A percentile compares a stretch with the other conserved stretches of the same genome.
Conservation (phyloP, 2,888 invertebrate species). For the Papilio gigon region DNA sequence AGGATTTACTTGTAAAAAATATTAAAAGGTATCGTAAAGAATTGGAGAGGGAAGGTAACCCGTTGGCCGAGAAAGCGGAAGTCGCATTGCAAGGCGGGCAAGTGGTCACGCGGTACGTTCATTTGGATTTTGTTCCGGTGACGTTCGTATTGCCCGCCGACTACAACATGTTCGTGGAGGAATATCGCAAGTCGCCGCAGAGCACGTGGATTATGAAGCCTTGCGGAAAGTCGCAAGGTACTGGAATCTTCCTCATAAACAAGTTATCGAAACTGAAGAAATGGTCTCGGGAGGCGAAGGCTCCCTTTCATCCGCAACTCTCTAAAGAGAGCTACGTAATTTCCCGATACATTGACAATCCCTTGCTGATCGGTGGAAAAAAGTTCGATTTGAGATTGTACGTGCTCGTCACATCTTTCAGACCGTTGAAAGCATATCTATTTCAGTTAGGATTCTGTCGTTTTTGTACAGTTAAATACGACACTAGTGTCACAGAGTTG, state of each 20-base stretch:
- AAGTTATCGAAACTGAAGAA: constrained; percentile 96
- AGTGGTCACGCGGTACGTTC: constrained; percentile 86
- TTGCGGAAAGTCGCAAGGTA: constrained; percentile 95
- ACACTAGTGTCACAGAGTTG: constrained; percentile 92
- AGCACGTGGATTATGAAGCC: constrained; percentile 99
- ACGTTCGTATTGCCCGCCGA: constrained; percentile 97
- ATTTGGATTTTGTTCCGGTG: constrained; percentile 95
- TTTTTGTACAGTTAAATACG: constrained; percentile 98
- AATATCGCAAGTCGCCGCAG: constrained; percentile 95
- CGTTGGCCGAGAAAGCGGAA: constrained; percentile 88
- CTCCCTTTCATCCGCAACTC: constrained; percentile 89
- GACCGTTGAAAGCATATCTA: constrained; percentile 95
- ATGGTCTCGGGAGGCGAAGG: constrained; percentile 88
- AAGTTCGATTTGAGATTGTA: constrained; percentile 97
- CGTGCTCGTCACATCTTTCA: constrained; percentile 95
- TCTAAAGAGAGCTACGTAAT: constrained; percentile 97
- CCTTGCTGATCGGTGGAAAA: constrained; percentile 96
- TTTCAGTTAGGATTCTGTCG: constrained; percentile 97
- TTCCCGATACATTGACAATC: constrained; percentile 97
- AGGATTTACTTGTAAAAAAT: constrained; percentile 97
- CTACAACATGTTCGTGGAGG: constrained; percentile 98
- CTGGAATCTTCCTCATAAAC: constrained; percentile 97
- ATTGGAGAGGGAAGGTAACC: constrained; percentile 92
- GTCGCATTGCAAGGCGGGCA: constrained; percentile 83
- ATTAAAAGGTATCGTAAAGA: constrained; percentile 96